Evolutionary conservation across 1,140 invertebrate genomes (phyloP), one percentile per base, ranked within the genome.

Genomic region (Araneus ventricosus): DNA sequence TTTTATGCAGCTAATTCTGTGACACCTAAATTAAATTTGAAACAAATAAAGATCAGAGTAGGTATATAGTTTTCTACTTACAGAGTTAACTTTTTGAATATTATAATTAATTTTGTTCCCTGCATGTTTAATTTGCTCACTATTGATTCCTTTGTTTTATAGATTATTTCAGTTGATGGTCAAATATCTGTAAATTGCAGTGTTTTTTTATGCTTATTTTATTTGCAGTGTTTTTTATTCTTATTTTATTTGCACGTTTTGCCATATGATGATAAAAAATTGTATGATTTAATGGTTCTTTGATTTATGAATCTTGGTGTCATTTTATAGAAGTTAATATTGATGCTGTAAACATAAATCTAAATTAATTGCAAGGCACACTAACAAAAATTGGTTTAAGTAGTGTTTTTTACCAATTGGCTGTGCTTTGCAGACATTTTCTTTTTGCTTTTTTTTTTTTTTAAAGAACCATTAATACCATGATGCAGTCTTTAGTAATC

Each of bases 401-500:
- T 27, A 70, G 87, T 88, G 14, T 39, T 41, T 39, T 70, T n/a
- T 20, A 30, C 63, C 41, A 41, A 88, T 88, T 59, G 45, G 8
- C 1, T 37, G 41, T 52, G 59, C 27, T n/a, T 93, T 87, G 61
- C 85, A 88, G 2, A 93, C 82, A 92, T 57, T 52, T 41, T 84
- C 52, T 34, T 27, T 34, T 20, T 52, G 6, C 7, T 17, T 52
- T 10, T 27, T 84, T 14, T 57, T 57, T 82, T 52, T 84, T 45
- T 84, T 84, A 7, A 79, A 22, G 61, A 57, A 86, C 90, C 82
- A 92, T 92, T 86, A 63, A 91, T 52, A 86, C 24, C 34, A 52
- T 94, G 94, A 94, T 92, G 92, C 59, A 67, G 41, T 95, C 94
- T 95, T 95, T 95, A 95, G 95, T 95, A 95, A 95, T 95, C 95